A percentile compares a stretch with the other conserved stretches of the same genome.
phyloP scores from a whole-genome alignment of 2,113 vertebrate genomes.

The Balaenoptera acutorostrata region DNA sequence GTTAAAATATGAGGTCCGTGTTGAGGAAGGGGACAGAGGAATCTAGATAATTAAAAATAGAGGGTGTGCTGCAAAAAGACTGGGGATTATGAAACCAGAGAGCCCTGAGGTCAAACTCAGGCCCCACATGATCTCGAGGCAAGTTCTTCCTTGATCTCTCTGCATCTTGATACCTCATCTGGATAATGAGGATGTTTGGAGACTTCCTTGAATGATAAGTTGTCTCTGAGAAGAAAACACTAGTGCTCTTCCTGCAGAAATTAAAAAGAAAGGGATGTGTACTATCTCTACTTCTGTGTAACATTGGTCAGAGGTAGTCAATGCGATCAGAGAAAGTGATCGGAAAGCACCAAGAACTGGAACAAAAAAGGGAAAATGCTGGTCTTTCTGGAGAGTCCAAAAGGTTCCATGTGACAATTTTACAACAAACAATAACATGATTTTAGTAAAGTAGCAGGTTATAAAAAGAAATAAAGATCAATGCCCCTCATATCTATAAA shows the following conservation, averaged over 20 bases:
- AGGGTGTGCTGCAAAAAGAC: not conserved
- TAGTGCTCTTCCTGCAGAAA: not conserved
- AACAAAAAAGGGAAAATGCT: not conserved
- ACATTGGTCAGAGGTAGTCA: not conserved
- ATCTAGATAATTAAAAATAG: not conserved
- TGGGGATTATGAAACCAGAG: not conserved
- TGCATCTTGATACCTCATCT: not conserved
- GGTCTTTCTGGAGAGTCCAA: not conserved
- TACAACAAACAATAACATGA: not conserved
- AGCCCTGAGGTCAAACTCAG: not conserved
- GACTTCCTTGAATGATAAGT: not conserved
- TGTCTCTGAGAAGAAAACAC: not conserved
- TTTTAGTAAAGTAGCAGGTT: not conserved
- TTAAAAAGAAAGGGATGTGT: not conserved
- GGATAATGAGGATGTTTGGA: not conserved
- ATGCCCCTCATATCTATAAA: not conserved
- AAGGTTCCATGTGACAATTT: not conserved
- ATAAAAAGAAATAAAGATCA: not conserved
- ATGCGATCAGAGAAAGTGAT: not conserved
- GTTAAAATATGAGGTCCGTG: not conserved
- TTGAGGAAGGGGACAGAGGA: not conserved
- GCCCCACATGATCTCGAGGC: not conserved
- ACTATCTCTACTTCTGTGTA: no score
- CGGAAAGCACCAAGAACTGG: not conserved
- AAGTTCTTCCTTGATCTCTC: not conserved